Base-by-base conservation (phyloP, 1,140 invertebrate species). In the Aphis craccivora region DNA sequence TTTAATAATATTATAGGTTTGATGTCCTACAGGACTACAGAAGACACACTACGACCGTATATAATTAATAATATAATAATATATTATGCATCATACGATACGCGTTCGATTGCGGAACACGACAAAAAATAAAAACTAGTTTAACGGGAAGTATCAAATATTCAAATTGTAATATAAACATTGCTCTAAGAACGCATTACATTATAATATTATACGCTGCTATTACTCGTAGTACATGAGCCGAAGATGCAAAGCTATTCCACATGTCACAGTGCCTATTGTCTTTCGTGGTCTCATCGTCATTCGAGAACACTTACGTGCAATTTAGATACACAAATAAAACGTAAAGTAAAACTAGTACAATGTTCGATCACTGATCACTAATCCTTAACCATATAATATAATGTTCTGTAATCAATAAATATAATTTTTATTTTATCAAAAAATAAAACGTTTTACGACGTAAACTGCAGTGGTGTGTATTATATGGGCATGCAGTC, bases 71-170 rank as follows among this genome's bases (percentile, higher is more conserved):
- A 18, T 53, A 53, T 88, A 88, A 40, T 40, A 40, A 40, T 40
- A 40, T 40, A 40, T 40, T 35, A 88, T 7, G 18, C n/a, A 22
- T 53, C n/a, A 9, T 37, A 37, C 53, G 20, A 20, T 67, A n/a
- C 45, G 25, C 25, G 23, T 67, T 55, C 25, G 53, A 67, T 90
- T 25, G 25, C 37, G 6, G 25, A 0, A 37, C 22, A 90, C 53
- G 40, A 45, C 22, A 25, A 90, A 43, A 43, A 43, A 67, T 90
- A 60, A 90, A 90, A 90, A 67, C 89, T 90, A 90, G 89, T 90
- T 67, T 43, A 45, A 90, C 89, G 89, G 89, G 89, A 90, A 90
- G 89, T 90, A 90, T 90, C 89, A 67, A 30, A 90, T 90, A 51
- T 40, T 40, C 37, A 48, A 88, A 18, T 30, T 8, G n/a, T 67